Conservation (phyloP, 1,140 invertebrate genomes). For the Polypedilum vanderplanki region DNA sequence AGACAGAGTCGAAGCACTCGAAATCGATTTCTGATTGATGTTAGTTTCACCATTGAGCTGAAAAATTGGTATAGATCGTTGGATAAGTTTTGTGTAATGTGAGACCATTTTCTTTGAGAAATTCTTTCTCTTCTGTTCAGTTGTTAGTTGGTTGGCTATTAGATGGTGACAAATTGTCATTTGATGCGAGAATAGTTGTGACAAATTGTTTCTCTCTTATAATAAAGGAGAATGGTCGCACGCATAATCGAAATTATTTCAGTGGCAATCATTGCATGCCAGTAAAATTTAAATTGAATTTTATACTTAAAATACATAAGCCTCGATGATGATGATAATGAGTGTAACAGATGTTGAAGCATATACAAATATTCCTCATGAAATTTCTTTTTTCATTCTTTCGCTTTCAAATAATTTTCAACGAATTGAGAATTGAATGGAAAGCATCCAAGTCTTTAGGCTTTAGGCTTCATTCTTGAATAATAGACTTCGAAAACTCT, state of each 20-base stretch:
- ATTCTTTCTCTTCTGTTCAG: too few species aligned
- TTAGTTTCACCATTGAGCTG: slow-evolving; percentile 3
- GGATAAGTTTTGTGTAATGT: background rate
- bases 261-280: too few species aligned
- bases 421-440: background rate
- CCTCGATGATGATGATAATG: background rate
- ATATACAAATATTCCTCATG: too few species aligned
- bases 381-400: too few species aligned
- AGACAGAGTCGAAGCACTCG: background rate
- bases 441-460: background rate
- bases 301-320: background rate
- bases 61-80: background rate
- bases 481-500: too few species aligned
- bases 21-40: slow-evolving; percentile 18
- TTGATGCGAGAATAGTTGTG: slow-evolving; percentile 4
- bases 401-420: background rate
- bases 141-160: too few species aligned
- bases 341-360: background rate
- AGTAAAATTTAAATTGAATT: background rate
- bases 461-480: too few species aligned
- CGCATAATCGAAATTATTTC: background rate
- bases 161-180: background rate
- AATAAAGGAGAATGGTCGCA: background rate
- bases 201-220: background rate
- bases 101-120: background rate